phyloP scores from a whole-genome alignment of 2,888 invertebrate genomes.

The Furcula furcula region DNA sequence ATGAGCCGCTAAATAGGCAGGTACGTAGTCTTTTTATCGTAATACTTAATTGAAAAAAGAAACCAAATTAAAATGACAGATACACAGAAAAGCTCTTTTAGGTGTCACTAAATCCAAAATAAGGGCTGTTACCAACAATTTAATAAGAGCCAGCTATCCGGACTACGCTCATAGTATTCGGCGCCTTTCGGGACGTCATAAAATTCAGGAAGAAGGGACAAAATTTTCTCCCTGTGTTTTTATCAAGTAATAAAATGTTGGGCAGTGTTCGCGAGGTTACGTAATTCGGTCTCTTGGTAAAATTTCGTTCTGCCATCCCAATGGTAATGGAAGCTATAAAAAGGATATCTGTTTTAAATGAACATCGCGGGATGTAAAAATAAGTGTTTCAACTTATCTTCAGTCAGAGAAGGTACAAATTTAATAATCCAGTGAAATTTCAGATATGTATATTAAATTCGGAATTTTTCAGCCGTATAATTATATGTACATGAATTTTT shows the following conservation, averaged over 20 bases:
- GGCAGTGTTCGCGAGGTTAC: constrained; percentile 40
- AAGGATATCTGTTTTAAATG: constrained; percentile 34
- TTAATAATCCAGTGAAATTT: not conserved
- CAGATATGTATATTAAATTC: too few relatives aligned
- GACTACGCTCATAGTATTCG: constrained; percentile 33
- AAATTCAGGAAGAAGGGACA: constrained; percentile 44
- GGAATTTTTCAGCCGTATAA: too few relatives aligned
- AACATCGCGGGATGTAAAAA: constrained; percentile 21
- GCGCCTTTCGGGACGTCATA: constrained; percentile 31
- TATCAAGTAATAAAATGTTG: constrained; percentile 62
- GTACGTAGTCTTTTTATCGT: too few relatives aligned
- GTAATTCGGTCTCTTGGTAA: constrained; percentile 52
- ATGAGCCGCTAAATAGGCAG: too few relatives aligned
- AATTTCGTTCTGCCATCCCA: constrained; percentile 41
- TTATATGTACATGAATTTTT: too few relatives aligned
- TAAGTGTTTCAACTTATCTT: constrained; percentile 1
- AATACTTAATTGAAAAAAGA: too few relatives aligned
- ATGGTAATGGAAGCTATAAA: constrained; percentile 37
- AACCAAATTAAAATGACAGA: not conserved
- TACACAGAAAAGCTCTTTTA: not conserved
- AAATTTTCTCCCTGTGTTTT: constrained; percentile 47
- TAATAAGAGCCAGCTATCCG: constrained; percentile 20
- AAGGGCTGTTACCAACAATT: constrained; percentile 9
- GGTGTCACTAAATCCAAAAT: constrained; percentile 2
- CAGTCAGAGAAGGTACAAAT: not conserved